Evolutionary conservation across 2,113 vertebrate genomes (phyloP), one percentile per base, ranked within the genome.

Genomic region (Nycticryphes semicollaris): DNA sequence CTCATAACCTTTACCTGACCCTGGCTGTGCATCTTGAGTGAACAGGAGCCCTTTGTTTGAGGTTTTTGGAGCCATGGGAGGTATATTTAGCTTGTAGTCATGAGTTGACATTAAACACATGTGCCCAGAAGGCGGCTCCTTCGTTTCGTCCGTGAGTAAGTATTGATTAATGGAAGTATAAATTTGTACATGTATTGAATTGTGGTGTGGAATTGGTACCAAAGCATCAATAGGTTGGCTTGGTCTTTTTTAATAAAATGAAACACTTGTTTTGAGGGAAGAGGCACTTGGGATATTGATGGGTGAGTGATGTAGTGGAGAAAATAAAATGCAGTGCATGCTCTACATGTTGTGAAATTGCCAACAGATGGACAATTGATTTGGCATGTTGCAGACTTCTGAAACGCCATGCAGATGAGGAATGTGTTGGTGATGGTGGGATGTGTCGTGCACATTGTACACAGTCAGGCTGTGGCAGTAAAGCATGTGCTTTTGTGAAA

Each of bases 1-100:
- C 92, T 95, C 86, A 33, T 84, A 94, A 93, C 97, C 96, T 95
- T 84, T 92, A 23, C 81, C 84, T 94, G 95, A 97, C 96, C 97
- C 94, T 94, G 93, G 74, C 88, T 76, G 93, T 85, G 86, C 96
- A 97, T 97, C 96, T 91, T 79, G 7, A 77, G 72, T 16, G 93
- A 97, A 96, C 97, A 97, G 97, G 53, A 93, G 94, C 94, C 95
- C 96, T 97, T 97, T 97, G 97, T 97, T 70, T 79, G 89, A 97
- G 94, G 85, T 68, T 93, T 94, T 79, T 79, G 88, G 87, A 96
- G 84, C 77, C 82, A 76, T 59, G 89, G 96, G 95, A 92, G 91
- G 94, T 84, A 37, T 53, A 79, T 89, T 96, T 92, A 94, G 73
- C 89, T 92, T 68, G 62, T 75, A 95, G 91, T 85, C 81, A 86